A percentile compares a stretch with the other conserved stretches of the same genome.
Conservation (phyloP, 2,113 vertebrate species). For the Urocolius indicus region DNA sequence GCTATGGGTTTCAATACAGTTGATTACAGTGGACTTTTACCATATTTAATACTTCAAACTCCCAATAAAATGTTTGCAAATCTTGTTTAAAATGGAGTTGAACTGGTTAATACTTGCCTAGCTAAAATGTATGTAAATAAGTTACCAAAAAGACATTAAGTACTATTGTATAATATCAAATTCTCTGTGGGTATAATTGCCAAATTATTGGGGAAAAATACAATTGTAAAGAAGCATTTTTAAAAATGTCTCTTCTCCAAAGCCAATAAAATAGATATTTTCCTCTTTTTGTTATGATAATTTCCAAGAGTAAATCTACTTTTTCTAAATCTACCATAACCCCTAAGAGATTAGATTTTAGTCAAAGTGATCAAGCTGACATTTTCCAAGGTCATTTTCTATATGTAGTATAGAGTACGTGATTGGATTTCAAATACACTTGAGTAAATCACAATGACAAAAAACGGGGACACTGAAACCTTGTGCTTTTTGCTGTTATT, state of each 20-base stretch:
- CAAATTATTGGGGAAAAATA: slow-evolving; percentile 38
- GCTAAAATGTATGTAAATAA: slow-evolving; percentile 63
- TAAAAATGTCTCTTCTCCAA: slow-evolving; percentile 42
- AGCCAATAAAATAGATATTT: slow-evolving; percentile 46
- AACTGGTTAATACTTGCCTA: slow-evolving; percentile 56
- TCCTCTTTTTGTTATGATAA: slow-evolving; percentile 64
- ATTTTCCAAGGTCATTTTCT: slow-evolving; percentile 76
- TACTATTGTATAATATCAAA: slow-evolving; percentile 59
- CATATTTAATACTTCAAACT: neutral
- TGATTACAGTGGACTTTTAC: neutral
- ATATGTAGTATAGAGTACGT: slow-evolving; percentile 67
- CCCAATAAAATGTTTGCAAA: slow-evolving; percentile 29
- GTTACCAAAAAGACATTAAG: slow-evolving; percentile 59
- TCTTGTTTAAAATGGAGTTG: slow-evolving; percentile 39
- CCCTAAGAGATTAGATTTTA: slow-evolving; percentile 70
- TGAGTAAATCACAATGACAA: slow-evolving; percentile 66
- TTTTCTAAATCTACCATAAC: slow-evolving; percentile 44
- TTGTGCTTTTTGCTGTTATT: slow-evolving; percentile 71
- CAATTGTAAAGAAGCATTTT: slow-evolving; percentile 45
- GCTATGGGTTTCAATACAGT: neutral
- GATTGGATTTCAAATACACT: slow-evolving; percentile 67
- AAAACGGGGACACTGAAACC: slow-evolving; percentile 67
- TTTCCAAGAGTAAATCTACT: slow-evolving; percentile 60
- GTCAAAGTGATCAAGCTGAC: slow-evolving; percentile 72
- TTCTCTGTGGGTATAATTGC: slow-evolving; percentile 66